Evolutionary conservation across 2,888 invertebrate species (phyloP).

Genomic region (Girardia tigrina): DNA sequence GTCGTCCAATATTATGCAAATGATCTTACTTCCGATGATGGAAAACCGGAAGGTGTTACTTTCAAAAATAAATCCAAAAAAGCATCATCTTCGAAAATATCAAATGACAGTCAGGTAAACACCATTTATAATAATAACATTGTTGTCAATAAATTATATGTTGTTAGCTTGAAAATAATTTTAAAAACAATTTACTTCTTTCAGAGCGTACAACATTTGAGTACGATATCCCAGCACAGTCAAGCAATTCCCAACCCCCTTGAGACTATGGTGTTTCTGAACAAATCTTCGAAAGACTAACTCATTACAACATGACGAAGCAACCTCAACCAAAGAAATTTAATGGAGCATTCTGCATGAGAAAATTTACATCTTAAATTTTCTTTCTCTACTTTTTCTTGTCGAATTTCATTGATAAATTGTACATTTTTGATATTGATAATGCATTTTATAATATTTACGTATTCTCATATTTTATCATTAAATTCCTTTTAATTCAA

Average conservation of each 20-base stretch:
- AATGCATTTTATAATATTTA: no score
- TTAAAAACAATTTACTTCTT: no score
- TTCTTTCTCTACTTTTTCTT: constrained; percentile 1
- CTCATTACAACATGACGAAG: background rate
- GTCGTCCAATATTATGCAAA: background rate
- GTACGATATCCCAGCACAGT: background rate
- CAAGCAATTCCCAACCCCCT: constrained; percentile 5
- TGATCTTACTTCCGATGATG: background rate
- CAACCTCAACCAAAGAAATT: constrained; percentile 10
- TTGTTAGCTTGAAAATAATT: no score
- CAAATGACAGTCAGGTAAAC: background rate
- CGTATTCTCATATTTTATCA: no score
- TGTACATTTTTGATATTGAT: no score
- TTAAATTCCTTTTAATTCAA: no score
- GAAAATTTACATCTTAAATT: background rate
- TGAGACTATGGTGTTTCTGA: constrained; percentile 13
- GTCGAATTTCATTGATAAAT: no score
- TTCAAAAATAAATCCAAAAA: constrained; percentile 19
- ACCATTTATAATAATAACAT: no score
- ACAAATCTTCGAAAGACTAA: constrained; percentile 23
- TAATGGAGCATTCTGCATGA: constrained; percentile 16
- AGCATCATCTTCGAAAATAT: background rate
- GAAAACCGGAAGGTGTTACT: background rate
- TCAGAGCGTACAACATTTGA: background rate
- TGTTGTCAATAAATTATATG: no score